These are phyloP conservation scores for Drosophila atripex DNA, from an alignment of 2,888 invertebrate genomes.

Conservation along the genomic window DNA sequence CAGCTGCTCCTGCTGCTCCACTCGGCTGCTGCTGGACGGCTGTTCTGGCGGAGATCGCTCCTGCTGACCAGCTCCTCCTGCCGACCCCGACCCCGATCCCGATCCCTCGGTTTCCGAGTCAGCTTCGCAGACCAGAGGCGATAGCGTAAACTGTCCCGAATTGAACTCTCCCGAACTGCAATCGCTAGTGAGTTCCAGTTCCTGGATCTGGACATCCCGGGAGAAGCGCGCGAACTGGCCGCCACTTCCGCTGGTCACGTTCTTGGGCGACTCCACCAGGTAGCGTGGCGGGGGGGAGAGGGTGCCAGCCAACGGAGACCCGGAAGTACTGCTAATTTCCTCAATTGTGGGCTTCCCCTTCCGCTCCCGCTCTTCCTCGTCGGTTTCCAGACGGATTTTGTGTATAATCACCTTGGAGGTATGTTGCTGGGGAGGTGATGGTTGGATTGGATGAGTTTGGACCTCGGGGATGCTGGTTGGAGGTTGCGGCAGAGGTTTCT, in stretches of 20 bases:
- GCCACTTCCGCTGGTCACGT: constrained; percentile 17
- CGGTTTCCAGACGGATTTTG: constrained; percentile 51
- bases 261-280: constrained; percentile 70
- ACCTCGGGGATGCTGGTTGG: neutral
- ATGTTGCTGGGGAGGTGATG: constrained; percentile 23
- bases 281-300: constrained; percentile 73
- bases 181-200: constrained; percentile 82
- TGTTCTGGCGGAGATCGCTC: constrained; percentile 50
- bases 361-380: constrained; percentile 46
- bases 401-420: constrained; percentile 73
- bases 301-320: constrained; percentile 44
- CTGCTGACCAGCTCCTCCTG: neutral
- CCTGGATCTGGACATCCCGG: constrained; percentile 80
- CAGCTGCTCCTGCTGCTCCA: constrained; percentile 81
- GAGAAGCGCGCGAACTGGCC: constrained; percentile 48
- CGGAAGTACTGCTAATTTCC: constrained; percentile 57
- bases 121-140: constrained; percentile 87
- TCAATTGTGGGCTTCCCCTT: constrained; percentile 60
- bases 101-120: constrained; percentile 85
- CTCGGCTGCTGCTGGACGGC: constrained; percentile 56
- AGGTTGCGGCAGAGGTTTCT: neutral
- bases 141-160: constrained; percentile 45
- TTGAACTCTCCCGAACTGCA: constrained; percentile 82
- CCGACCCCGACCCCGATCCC: constrained; percentile 16
- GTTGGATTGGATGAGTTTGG: neutral